Base-by-base conservation (phyloP, 2,113 vertebrate species). In the Prinia subflava region DNA sequence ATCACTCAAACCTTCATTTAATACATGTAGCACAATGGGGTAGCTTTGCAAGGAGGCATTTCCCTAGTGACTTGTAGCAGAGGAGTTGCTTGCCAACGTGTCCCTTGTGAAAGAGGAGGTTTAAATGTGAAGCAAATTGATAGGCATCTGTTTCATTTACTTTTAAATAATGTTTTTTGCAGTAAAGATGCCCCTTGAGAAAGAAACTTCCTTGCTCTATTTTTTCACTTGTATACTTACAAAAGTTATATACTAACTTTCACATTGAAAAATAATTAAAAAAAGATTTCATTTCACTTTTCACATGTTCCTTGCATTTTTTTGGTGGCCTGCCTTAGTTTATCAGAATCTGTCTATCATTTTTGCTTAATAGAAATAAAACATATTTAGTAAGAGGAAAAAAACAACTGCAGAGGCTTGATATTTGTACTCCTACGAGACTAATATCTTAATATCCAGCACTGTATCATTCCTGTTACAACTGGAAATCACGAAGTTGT, bases 401-500 rank as follows among this genome's bases (percentile, higher is more conserved):
- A 93, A 80, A 62, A 93, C 78, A 59, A 57, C 63, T 84, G 31
- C 92, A 91, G 94, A 96, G 94, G 47, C 49, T 74, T 82, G 56
- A 42, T 87, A 76, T 90, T 92, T 91, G 44, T 92, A 74, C 87
- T 96, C 33, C 55, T 94, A 27, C 0, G 11, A 82, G 71, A 56
- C 69, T 91, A 97, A 89, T 97, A 69, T 94, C 86, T 97, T 94
- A 83, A 92, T 96, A 92, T 79, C 44, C 91, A 94, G 67, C 69
- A 30, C 41, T 94, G 81, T 78, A 46, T 49, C 84, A 75, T 88
- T 83, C 59, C 92, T 96, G 87, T 93, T 97, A 73, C 60, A 96
- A 70, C 90, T 95, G 93, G 95, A 97, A 97, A 93, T 96, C 89
- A 94, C 89, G 85, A 93, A 93, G 92, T 89, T 97, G 87, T 97